These are phyloP conservation scores for Gadus macrocephalus DNA, from an alignment of 2,113 vertebrate species.

Conservation along the genomic window DNA sequence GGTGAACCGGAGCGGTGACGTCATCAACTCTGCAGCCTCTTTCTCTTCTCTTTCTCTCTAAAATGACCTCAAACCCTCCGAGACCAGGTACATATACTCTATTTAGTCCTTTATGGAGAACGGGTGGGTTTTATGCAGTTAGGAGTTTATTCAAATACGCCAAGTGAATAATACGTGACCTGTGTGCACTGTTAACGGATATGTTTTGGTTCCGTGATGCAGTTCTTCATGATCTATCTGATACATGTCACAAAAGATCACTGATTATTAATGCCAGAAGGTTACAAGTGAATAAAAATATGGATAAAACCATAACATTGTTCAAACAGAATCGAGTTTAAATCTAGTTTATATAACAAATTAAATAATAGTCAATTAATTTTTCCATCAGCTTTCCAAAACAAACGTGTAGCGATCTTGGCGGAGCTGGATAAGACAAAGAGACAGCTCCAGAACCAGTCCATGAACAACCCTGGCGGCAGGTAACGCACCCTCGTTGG, in stretches of 20 bases:
- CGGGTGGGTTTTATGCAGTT: too few species aligned
- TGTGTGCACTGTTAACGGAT: not conserved
- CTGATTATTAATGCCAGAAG: too few species aligned
- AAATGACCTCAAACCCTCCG: slow-evolving; percentile 77
- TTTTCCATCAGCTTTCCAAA: slow-evolving; percentile 80
- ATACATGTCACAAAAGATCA: too few species aligned
- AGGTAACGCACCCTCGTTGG: slow-evolving; percentile 68
- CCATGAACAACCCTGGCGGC: slow-evolving; percentile 88
- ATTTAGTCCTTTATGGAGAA: too few species aligned
- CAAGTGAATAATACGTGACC: too few species aligned
- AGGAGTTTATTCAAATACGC: too few species aligned
- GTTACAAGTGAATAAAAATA: too few species aligned
- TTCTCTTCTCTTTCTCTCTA: not conserved
- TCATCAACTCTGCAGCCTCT: not conserved
- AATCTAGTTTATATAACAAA: too few species aligned
- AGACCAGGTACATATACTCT: slow-evolving; percentile 45
- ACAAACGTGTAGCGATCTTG: slow-evolving; percentile 93
- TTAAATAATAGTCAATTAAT: not conserved
- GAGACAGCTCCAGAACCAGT: slow-evolving; percentile 90
- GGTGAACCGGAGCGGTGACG: not conserved
- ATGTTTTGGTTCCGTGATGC: not conserved
- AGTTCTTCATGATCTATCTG: too few species aligned
- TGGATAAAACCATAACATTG: too few species aligned
- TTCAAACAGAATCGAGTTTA: too few species aligned
- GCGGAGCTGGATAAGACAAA: slow-evolving; percentile 96